Conservation (phyloP, 1,140 invertebrate genomes). For the Lucilia cuprina region DNA sequence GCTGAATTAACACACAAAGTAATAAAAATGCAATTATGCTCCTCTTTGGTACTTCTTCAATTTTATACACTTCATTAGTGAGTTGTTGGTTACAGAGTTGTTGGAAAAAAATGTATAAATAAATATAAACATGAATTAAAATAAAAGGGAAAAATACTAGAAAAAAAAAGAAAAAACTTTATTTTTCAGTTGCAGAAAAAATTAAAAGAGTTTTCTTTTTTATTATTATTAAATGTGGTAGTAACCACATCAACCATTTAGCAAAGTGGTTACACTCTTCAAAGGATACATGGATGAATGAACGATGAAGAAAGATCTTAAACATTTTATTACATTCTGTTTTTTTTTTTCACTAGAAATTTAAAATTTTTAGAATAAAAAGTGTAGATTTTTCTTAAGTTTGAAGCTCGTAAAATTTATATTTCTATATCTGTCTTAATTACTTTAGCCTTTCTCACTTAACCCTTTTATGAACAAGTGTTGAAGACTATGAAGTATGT, state of each 20-base stretch:
- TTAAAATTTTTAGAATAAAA: neutral
- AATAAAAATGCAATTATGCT: constrained; percentile 62
- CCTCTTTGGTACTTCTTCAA: constrained; percentile 36
- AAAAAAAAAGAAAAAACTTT: neutral
- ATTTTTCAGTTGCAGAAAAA: neutral
- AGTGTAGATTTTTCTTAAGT: neutral
- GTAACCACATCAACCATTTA: constrained; percentile 14
- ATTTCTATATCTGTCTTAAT: neutral
- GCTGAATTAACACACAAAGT: constrained; percentile 43
- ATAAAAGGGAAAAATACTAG: neutral
- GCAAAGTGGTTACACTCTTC: neutral
- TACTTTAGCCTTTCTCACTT: too few relatives aligned
- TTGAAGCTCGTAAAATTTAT: neutral
- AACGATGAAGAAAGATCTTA: neutral
- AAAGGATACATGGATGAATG: neutral
- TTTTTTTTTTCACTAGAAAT: too few relatives aligned
- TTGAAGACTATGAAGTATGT: too few relatives aligned
- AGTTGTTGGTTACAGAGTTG: neutral
- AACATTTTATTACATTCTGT: neutral
- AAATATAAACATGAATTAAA: neutral
- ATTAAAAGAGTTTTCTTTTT: neutral
- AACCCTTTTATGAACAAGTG: too few relatives aligned
- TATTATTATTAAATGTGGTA: neutral
- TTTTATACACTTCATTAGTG: constrained; percentile 61
- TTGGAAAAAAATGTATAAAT: neutral